A percentile compares a stretch with the other conserved stretches of the same genome.
phyloP scores from a whole-genome alignment of 2,888 invertebrate genomes.

The Limnephilus marmoratus region DNA sequence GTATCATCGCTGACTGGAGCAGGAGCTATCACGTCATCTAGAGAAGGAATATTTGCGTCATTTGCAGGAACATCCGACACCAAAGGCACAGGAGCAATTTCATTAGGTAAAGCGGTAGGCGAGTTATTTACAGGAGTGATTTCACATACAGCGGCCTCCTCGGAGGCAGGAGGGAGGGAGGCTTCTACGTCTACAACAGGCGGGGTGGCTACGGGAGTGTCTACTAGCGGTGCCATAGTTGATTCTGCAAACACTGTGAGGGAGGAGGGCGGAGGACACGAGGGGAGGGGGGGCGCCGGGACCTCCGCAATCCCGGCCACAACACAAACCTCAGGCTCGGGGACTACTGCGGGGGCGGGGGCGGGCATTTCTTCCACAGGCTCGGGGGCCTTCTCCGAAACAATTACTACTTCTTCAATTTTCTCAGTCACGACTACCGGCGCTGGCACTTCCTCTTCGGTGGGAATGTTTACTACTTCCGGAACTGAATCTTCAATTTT shows the following conservation, averaged over 20 bases:
- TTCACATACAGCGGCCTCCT: conserved; percentile 58
- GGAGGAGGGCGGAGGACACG: conserved; percentile 86
- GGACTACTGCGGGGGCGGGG: conserved; percentile 76
- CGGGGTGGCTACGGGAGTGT: conserved; percentile 51
- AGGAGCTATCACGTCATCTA: conserved; percentile 25
- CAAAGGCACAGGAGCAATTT: conserved; percentile 48
- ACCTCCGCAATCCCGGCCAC: conserved; percentile 80
- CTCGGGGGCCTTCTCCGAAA: conserved; percentile 56
- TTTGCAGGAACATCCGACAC: conserved; percentile 30
- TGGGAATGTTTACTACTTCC: conserved; percentile 55
- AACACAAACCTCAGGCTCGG: conserved; percentile 68
- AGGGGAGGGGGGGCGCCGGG: conserved; percentile 85
- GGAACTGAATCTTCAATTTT: conserved; percentile 61
- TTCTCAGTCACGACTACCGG: conserved; percentile 42
- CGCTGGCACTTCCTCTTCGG: conserved; percentile 58
- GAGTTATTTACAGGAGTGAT: conserved; percentile 54
- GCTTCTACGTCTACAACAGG: conserved; percentile 61
- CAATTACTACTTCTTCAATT: conserved; percentile 40
- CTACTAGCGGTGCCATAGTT: conserved; percentile 77
- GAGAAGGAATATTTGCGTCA: conserved; percentile 55
- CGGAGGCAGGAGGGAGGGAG: conserved; percentile 59
- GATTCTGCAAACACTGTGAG: conserved; percentile 85
- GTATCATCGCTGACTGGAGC: conserved; percentile 31
- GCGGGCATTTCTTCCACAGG: conserved; percentile 66
- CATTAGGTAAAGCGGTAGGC: conserved; percentile 54